A percentile compares a stretch with the other conserved stretches of the same genome.
These are phyloP conservation scores for Eudasyphora cyanicolor DNA, from an alignment of 2,888 invertebrate species.

Conservation along the genomic window DNA sequence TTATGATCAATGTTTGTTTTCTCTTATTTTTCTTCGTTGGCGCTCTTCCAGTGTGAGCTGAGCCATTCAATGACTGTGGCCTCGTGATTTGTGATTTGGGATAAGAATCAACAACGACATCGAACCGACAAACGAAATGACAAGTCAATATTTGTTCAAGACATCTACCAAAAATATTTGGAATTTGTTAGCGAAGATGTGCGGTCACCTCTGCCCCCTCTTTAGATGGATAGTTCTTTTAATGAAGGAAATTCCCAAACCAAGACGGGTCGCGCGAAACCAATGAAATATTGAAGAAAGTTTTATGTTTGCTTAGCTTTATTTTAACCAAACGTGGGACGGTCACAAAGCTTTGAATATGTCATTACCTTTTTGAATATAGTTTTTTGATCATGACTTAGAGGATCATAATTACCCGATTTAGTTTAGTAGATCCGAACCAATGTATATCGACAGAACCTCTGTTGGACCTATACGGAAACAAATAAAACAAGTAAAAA, in stretches of 20 bases:
- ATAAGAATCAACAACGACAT: slow-evolving; percentile 17
- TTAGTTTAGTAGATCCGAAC: too few relatives aligned
- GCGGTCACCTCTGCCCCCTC: background rate
- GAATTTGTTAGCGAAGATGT: background rate
- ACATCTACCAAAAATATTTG: slow-evolving; percentile 3
- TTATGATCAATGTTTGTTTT: background rate
- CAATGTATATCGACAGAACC: too few relatives aligned
- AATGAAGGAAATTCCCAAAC: background rate
- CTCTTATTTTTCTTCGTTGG: slow-evolving; percentile 2
- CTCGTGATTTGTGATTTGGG: background rate
- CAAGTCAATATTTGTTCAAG: slow-evolving; percentile 29
- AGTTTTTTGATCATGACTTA: too few relatives aligned
- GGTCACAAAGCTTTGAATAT: too few relatives aligned
- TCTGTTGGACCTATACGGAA: too few relatives aligned
- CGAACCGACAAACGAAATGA: background rate
- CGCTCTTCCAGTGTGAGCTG: background rate
- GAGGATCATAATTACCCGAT: too few relatives aligned
- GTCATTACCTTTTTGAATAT: too few relatives aligned
- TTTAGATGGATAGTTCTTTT: background rate
- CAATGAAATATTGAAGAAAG: background rate
- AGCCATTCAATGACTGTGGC: background rate
- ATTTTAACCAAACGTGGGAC: too few relatives aligned
- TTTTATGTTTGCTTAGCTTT: too few relatives aligned
- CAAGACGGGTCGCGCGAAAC: background rate
- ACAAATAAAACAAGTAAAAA: too few relatives aligned